Conservation (phyloP, 2,797 vertebrate genomes). For the Furcifer pardalis region DNA sequence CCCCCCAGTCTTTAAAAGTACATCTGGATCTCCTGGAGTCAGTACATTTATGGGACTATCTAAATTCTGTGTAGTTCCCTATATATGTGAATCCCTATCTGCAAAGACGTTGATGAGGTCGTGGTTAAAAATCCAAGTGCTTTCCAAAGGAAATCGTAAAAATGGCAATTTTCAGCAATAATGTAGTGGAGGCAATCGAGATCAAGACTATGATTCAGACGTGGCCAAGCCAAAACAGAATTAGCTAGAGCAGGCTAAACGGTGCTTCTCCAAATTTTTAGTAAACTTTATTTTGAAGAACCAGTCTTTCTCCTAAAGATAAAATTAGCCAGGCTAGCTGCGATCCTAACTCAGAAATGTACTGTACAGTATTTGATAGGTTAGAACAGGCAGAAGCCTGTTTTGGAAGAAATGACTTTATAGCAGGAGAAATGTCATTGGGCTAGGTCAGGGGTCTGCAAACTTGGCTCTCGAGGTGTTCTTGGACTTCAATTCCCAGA, state of each 20-base stretch:
- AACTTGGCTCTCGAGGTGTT: no score
- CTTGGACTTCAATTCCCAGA: no score
- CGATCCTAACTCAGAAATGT: no score
- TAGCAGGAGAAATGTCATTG: no score
- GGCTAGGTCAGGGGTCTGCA: no score
- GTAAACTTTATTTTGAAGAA: no score
- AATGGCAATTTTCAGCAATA: not conserved
- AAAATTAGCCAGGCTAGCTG: no score
- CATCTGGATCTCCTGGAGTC: not conserved
- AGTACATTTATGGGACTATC: not conserved
- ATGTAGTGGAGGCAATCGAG: not conserved
- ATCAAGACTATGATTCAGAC: not conserved
- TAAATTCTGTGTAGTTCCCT: not conserved
- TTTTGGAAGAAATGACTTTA: no score
- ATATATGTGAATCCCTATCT: fast-evolving
- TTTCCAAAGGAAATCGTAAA: not conserved
- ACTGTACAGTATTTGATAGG: no score
- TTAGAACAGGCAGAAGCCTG: no score
- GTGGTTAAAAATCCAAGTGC: not conserved
- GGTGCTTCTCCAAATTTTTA: no score
- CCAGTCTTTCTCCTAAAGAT: no score
- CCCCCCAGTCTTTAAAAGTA: not conserved
- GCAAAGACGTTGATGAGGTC: not conserved
- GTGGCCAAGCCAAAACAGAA: not conserved
- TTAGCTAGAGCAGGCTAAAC: not conserved